These are phyloP conservation scores for Drosophila teissieri DNA, from an alignment of 1,140 invertebrate species.

Conservation along the genomic window DNA sequence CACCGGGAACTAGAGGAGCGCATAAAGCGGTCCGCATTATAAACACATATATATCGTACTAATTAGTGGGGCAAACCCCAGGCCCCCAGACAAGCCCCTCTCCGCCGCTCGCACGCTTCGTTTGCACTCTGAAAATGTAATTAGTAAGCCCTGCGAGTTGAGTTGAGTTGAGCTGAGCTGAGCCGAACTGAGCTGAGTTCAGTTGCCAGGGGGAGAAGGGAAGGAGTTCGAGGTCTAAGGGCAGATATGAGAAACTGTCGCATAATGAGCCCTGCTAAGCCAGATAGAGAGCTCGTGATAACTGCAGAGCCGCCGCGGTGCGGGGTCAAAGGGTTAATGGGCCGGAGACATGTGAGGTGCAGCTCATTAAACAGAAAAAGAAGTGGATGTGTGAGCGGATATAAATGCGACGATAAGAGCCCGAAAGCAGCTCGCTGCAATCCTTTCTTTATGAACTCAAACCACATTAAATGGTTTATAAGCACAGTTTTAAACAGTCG, in stretches of 20 bases:
- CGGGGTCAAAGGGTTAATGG: conserved; percentile 71
- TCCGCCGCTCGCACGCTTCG: conserved; percentile 62
- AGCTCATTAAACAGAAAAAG: conserved; percentile 55
- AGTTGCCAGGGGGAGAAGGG: background rate
- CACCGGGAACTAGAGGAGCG: conserved; percentile 38
- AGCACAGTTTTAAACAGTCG: too few relatives aligned
- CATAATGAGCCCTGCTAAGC: conserved; percentile 67
- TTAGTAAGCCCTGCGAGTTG: conserved; percentile 60
- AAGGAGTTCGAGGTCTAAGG: conserved; percentile 37
- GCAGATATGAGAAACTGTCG: conserved; percentile 72
- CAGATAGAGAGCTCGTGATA: conserved; percentile 59
- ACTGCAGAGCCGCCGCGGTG: conserved; percentile 11
- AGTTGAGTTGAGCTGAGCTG: background rate
- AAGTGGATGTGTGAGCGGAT: conserved; percentile 16
- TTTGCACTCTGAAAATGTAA: conserved; percentile 80
- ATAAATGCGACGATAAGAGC: conserved; percentile 18
- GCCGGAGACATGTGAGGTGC: conserved; percentile 62
- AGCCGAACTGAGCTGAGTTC: background rate
- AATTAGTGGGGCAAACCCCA: conserved; percentile 69
- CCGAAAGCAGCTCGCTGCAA: background rate
- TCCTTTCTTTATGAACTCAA: background rate
- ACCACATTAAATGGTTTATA: background rate
- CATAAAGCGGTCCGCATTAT: conserved; percentile 52
- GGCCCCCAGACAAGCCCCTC: conserved; percentile 22
- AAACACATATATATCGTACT: conserved; percentile 70